phyloP scores from a whole-genome alignment of 2,888 invertebrate species.

The Heliconius sara region DNA sequence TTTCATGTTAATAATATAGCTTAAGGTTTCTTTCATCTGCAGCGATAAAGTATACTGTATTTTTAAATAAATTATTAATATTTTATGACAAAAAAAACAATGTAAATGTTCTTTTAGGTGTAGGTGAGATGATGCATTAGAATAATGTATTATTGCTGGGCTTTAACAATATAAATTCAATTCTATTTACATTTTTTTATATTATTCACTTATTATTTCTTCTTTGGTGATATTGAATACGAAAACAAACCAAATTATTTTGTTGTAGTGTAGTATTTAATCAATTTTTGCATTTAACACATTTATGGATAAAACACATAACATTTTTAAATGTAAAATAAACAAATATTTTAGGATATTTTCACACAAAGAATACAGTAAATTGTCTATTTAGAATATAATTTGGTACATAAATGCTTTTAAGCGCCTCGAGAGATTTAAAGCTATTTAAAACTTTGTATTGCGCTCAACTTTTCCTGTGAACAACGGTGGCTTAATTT shows the following conservation, averaged over 20 bases:
- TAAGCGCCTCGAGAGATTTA: constrained; percentile 9
- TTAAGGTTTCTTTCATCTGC: constrained; percentile 13
- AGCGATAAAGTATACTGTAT: background rate
- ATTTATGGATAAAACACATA: background rate
- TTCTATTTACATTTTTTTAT: background rate
- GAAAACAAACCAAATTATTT: too few species aligned
- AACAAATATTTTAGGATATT: background rate
- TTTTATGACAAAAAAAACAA: background rate
- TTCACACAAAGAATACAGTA: background rate
- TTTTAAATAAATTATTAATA: background rate
- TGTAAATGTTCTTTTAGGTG: background rate
- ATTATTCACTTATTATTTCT: too few species aligned
- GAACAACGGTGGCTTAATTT: constrained; percentile 21
- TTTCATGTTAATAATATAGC: constrained; percentile 6
- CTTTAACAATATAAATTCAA: background rate
- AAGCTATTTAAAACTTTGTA: constrained; percentile 27
- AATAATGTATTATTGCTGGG: too few species aligned
- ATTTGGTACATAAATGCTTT: constrained; percentile 9
- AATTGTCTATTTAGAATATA: background rate
- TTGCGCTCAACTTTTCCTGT: constrained; percentile 20
- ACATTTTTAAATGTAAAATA: background rate
- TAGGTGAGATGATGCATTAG: too few species aligned
- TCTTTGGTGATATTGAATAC: too few species aligned
- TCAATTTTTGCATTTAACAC: too few species aligned
- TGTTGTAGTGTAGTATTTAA: too few species aligned